Conservation (phyloP, 2,888 invertebrate genomes). For the Chymomyza caudatula region DNA sequence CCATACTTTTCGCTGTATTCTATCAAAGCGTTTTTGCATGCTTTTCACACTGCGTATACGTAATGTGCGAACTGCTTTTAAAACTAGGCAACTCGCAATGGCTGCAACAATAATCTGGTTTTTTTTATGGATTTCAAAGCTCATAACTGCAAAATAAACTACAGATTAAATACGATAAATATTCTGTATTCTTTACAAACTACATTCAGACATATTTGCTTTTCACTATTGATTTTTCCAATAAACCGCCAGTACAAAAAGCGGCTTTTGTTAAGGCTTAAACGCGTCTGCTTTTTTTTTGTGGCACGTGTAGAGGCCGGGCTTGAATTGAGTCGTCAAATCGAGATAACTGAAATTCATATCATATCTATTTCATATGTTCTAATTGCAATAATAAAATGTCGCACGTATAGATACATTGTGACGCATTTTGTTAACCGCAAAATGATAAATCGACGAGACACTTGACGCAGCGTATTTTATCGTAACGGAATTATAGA, state of each 20-base stretch:
- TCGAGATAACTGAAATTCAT: not conserved
- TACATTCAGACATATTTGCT: not conserved
- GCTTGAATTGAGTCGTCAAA: not conserved
- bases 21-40: conserved; percentile 55
- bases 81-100: not conserved
- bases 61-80: conserved; percentile 21
- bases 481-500: not conserved
- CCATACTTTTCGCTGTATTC: conserved; percentile 43
- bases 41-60: conserved; percentile 41
- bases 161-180: not conserved
- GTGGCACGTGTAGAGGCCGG: not conserved
- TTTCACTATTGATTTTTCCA: not conserved
- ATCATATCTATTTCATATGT: not conserved
- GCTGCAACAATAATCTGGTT: not conserved
- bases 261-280: no score
- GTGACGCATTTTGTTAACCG: not conserved
- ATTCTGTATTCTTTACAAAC: not conserved
- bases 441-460: not conserved
- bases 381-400: no score
- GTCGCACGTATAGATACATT: not conserved
- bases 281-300: not conserved
- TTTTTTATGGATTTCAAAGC: not conserved
- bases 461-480: not conserved
- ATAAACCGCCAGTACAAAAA: not conserved
- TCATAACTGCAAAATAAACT: not conserved